A percentile compares a stretch with the other conserved stretches of the same genome.
These are phyloP conservation scores for Metopia argyrocephala DNA, from an alignment of 2,888 invertebrate genomes.

Conservation along the genomic window DNA sequence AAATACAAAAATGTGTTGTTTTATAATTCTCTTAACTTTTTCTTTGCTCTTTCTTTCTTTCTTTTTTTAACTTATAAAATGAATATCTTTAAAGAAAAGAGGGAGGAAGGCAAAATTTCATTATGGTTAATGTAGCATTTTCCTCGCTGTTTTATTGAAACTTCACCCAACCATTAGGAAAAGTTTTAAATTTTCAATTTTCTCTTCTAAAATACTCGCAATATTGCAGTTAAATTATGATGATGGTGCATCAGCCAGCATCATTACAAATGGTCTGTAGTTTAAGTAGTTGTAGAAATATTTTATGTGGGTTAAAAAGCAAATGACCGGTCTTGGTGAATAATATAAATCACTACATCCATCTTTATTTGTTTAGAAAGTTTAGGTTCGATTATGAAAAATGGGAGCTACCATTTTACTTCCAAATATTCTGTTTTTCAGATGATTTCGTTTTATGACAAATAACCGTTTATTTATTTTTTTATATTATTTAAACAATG, in stretches of 20 bases:
- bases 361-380: too few relatives aligned
- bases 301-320: neutral
- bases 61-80: neutral
- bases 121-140: neutral
- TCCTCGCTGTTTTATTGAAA: slow-evolving; percentile 4
- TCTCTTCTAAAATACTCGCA: neutral
- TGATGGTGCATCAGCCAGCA: neutral
- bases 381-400: too few relatives aligned
- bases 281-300: neutral
- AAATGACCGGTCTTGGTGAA: too few relatives aligned
- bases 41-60: neutral
- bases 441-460: too few relatives aligned
- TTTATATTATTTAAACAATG: too few relatives aligned
- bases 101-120: neutral
- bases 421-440: too few relatives aligned
- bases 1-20: too few relatives aligned
- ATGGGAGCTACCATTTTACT: too few relatives aligned
- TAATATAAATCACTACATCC: too few relatives aligned
- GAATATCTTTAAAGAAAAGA: neutral
- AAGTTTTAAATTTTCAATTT: slow-evolving; percentile 9
- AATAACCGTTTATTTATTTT: too few relatives aligned
- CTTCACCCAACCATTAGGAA: neutral
- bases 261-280: neutral
- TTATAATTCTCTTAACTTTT: too few relatives aligned
- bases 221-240: slow-evolving; percentile 15